A percentile compares a stretch with the other conserved stretches of the same genome.
phyloP scores from a whole-genome alignment of 2,113 vertebrate species.

The Protobothrops mucrosquamatus region DNA sequence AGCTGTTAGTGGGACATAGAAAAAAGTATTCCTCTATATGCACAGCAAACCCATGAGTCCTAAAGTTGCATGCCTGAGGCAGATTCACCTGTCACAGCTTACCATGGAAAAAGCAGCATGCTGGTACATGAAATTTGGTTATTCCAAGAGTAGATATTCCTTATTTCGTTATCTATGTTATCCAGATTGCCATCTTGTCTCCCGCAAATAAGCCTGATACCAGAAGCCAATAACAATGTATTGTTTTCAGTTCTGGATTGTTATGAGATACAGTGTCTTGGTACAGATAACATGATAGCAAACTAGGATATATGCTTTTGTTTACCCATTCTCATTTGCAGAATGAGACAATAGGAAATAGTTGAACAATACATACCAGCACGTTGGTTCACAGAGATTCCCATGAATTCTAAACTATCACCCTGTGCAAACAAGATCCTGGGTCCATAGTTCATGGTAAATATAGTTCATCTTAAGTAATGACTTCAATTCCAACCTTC shows the following conservation, averaged over 20 bases:
- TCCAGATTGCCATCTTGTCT: background rate
- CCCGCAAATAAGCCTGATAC: background rate
- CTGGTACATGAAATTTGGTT: background rate
- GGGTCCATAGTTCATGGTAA: background rate
- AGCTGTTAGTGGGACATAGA: background rate
- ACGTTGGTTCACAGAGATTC: background rate
- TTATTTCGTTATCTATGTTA: background rate
- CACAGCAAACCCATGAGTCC: background rate
- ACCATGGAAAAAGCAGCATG: background rate
- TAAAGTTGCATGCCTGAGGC: too few relatives aligned
- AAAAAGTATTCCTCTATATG: background rate
- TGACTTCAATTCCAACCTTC: background rate
- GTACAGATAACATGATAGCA: background rate
- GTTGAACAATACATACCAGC: background rate
- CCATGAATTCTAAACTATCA: background rate
- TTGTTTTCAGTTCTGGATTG: background rate
- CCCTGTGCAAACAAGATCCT: background rate
- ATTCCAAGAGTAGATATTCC: background rate
- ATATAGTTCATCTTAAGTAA: background rate
- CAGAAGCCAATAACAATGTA: background rate
- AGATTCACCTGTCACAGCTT: background rate
- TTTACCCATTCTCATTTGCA: background rate
- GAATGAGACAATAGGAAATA: background rate
- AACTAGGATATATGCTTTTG: background rate
- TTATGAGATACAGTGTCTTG: background rate